Evolutionary conservation across 1,140 invertebrate genomes (phyloP), one percentile per base, ranked within the genome.

Genomic region (Atopsyche davidsoni): DNA sequence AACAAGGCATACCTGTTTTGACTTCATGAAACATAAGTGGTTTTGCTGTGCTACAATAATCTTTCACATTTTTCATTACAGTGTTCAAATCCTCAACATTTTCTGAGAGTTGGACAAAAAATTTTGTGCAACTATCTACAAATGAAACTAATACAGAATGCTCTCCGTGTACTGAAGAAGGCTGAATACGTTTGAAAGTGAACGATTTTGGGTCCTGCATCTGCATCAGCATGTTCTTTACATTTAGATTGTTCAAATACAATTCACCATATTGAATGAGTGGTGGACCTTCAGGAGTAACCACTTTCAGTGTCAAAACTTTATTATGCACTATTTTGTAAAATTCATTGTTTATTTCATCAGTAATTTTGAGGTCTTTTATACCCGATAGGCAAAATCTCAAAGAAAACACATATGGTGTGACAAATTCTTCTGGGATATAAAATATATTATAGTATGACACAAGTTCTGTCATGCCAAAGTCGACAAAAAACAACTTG

Each of bases 401-500:
- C 58, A 85, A 78, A 10, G 85, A 83, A 72, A 86, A 81, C 4
- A 83, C 79, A 70, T 77, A 79, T 0, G 80, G 80, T 31, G 79
- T 74, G 11, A 86, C 74, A 65, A 79, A 81, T 57, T 82, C 77
- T 19, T 78, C 68, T 1, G 86, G 85, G 54, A 89, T 79, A 64
- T 84, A 77, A 65, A 76, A 89, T 23, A 89, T 78, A 54, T 83
- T 77, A 48, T 79, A 75, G 24, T 79, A 78, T 3, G 77, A 73
- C 18, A 88, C 71, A 51, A 79, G 62, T 67, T 86, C 85, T 3
- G 79, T 81, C 57, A 86, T 83, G 4, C 86, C 86, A 64, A 83
- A 88, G 66, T 89, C 86, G 14, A 87, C 83, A 61, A 85, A 89
- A 59, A 82, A 85, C 10, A 88, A 72, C 67, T 83, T 79, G 58